Conservation (phyloP, 2,113 vertebrate genomes). For the Otus sunia region DNA sequence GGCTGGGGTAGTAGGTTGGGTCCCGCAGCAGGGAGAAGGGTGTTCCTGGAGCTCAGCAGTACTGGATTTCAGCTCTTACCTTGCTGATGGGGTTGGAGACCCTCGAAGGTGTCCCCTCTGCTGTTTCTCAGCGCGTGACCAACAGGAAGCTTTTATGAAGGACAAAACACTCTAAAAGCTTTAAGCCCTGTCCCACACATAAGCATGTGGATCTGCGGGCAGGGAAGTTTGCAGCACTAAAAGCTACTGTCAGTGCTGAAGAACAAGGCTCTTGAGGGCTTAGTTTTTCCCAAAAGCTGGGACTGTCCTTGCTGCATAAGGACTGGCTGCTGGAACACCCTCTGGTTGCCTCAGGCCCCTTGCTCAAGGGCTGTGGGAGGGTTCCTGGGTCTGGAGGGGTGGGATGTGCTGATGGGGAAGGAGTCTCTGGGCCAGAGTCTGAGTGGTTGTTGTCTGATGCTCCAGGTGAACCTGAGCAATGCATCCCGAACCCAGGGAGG, state of each 20-base stretch:
- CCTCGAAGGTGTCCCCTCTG: not conserved
- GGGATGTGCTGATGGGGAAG: not conserved
- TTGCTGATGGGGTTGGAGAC: not conserved
- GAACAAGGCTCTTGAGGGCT: not conserved
- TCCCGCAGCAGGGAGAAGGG: not conserved
- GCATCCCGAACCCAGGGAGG: constrained; percentile 80
- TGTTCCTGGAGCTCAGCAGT: not conserved
- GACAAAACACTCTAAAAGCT: not conserved
- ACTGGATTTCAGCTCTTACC: not conserved
- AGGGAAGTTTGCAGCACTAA: not conserved
- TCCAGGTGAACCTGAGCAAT: constrained; percentile 81
- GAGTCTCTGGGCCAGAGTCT: not conserved
- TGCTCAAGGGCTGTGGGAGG: not conserved
- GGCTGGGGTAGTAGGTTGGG: not conserved
- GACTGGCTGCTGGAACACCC: not conserved
- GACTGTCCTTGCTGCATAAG: not conserved
- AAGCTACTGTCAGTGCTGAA: not conserved
- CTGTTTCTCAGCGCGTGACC: not conserved
- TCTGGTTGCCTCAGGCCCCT: not conserved
- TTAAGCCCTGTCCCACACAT: not conserved
- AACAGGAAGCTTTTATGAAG: not conserved
- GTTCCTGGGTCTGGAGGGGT: not conserved
- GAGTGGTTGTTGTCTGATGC: not conserved
- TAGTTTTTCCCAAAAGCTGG: not conserved
- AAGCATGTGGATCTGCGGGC: fast-evolving